Evolutionary conservation across 2,113 vertebrate genomes (phyloP), one percentile per base, ranked within the genome.

Genomic region (Macrotus californicus): DNA sequence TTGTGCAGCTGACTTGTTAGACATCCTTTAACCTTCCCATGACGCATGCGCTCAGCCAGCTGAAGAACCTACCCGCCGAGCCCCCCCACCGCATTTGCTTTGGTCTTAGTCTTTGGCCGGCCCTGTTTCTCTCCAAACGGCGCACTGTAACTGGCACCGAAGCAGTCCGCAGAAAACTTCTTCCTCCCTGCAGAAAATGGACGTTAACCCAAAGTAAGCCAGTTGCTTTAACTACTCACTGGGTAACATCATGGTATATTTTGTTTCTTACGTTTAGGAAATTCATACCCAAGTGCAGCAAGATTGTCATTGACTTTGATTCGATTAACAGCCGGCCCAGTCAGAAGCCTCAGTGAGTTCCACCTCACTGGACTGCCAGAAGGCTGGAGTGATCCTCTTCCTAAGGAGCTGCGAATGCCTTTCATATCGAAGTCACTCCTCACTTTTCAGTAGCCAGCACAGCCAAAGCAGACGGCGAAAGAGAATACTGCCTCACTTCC

Each of bases 231-330:
- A 97, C 95, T 96, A 43, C 94, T 97, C 66, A 70, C 90, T 91
- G 61, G 87, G 90, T 97, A 94, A 87, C 97, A 93, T 52, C 61
- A 81, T 31, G 94, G 24, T 96, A 2, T 96, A 92, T 97, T 95
- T 95, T 79, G 82, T 94, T 93, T 89, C 89, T 97, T 93, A 61
- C 97, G 91, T 98, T 98, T 97, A 99, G 99, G 95, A 98, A 99
- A 97, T 99, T 99, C 98, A 98, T 98, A 95, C 99, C 99, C 10
- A 99, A 98, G 97, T 97, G 96, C 97, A 99, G 93, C 96, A 98
- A 98, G 98, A 98, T 99, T 94, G 97, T 99, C 97, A 99, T 99
- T 7, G 98, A 99, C 98, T 99, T 99, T 98, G 98, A 99, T 98
- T 99, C 98, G 95, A 99, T 99, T 98, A 98, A 99, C 97, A 98